These are phyloP conservation scores for Vulpes lagopus DNA, from an alignment of 2,113 vertebrate genomes.

Conservation along the genomic window DNA sequence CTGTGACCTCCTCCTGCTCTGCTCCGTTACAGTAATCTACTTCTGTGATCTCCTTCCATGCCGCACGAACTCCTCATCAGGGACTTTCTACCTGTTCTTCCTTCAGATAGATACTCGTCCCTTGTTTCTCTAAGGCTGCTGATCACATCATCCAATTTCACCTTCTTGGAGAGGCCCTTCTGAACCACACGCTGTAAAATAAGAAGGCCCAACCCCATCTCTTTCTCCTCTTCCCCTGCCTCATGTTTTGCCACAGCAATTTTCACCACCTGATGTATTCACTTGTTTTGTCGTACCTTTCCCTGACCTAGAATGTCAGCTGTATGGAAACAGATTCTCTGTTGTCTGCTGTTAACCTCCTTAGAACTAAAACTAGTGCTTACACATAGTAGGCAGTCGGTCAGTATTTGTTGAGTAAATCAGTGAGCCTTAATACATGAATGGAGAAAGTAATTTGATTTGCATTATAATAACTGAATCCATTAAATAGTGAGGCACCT, in stretches of 20 bases:
- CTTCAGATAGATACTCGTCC: neutral
- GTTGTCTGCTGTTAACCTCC: neutral
- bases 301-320: neutral
- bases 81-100: neutral
- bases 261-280: neutral
- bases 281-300: neutral
- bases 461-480: constrained; percentile 21
- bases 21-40: neutral
- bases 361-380: neutral
- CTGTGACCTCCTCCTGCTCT: neutral
- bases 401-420: constrained; percentile 8
- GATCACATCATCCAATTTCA: neutral
- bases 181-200: neutral
- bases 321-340: neutral
- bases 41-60: neutral
- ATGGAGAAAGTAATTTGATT: constrained; percentile 50
- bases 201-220: neutral
- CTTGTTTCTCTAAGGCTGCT: neutral
- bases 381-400: neutral
- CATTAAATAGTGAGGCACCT: neutral
- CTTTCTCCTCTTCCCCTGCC: neutral
- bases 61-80: neutral
- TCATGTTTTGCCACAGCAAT: neutral
- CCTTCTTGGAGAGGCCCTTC: neutral
- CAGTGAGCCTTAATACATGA: neutral